These are phyloP conservation scores for Sinosuthora webbiana DNA, from an alignment of 2,113 vertebrate genomes.

Conservation along the genomic window DNA sequence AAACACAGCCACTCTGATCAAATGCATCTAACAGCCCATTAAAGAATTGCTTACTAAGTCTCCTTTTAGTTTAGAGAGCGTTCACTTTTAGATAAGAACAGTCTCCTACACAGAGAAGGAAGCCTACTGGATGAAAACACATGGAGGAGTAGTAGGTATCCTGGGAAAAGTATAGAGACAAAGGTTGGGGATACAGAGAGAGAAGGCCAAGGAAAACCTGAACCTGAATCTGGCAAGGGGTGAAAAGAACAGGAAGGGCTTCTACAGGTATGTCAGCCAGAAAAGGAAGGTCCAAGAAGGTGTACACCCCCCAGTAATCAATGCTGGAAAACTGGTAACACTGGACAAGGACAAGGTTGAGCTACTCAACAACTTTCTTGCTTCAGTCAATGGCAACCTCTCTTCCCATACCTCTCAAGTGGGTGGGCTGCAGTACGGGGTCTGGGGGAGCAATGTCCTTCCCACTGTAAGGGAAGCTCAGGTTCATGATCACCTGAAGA, in stretches of 20 bases:
- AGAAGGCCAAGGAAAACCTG: neutral
- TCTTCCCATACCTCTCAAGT: neutral
- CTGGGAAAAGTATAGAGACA: neutral
- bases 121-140: neutral
- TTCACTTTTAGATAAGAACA: neutral
- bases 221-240: neutral
- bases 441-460: neutral
- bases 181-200: neutral
- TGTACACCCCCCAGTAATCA: neutral
- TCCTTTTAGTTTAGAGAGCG: neutral
- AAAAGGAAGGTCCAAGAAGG: neutral
- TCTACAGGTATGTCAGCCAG: neutral
- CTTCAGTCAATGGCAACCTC: neutral
- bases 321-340: neutral
- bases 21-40: neutral
- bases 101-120: neutral
- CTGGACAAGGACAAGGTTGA: neutral
- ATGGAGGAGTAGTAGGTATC: neutral
- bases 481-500: neutral
- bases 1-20: neutral
- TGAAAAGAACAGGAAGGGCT: neutral
- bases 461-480: neutral
- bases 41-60: neutral
- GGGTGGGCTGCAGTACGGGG: neutral
- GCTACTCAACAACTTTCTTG: neutral